Conservation (phyloP, 2,888 invertebrate genomes). For the Polyommatus iphigenia region DNA sequence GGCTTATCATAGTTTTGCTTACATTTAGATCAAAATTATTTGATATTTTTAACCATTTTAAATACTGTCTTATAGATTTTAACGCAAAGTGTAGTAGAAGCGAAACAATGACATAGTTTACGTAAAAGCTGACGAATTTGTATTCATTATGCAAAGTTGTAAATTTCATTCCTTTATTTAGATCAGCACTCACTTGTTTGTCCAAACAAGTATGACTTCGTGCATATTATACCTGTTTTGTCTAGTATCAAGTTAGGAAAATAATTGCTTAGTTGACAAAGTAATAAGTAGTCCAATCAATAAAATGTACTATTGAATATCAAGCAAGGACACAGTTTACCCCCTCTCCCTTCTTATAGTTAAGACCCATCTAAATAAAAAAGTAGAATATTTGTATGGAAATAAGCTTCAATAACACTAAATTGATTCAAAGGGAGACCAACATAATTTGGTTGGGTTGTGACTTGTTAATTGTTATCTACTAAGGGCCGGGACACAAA, state of each 20-base stretch:
- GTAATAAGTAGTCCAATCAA: not conserved
- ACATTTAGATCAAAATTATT: too few species aligned
- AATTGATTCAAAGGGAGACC: not conserved
- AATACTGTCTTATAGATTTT: not conserved
- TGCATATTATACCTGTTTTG: not conserved
- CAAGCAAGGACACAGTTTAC: not conserved
- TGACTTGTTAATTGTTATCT: too few species aligned
- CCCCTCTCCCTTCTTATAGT: not conserved
- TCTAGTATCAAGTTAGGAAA: not conserved
- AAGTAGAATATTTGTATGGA: not conserved
- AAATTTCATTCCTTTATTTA: constrained; percentile 7
- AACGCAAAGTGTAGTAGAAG: not conserved
- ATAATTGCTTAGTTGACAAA: not conserved
- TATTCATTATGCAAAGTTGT: constrained; percentile 14
- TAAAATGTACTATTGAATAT: not conserved
- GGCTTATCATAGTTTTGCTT: not conserved
- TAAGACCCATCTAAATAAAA: not conserved
- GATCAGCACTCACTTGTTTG: constrained; percentile 15
- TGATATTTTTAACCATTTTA: not conserved
- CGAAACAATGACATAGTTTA: constrained; percentile 7
- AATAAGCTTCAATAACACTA: not conserved
- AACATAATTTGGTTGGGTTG: too few species aligned
- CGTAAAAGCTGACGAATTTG: constrained; percentile 7
- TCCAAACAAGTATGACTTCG: not conserved
- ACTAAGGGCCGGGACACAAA: too few species aligned